These are phyloP conservation scores for Neoarius graeffei DNA, from an alignment of 2,113 vertebrate species.

Conservation along the genomic window DNA sequence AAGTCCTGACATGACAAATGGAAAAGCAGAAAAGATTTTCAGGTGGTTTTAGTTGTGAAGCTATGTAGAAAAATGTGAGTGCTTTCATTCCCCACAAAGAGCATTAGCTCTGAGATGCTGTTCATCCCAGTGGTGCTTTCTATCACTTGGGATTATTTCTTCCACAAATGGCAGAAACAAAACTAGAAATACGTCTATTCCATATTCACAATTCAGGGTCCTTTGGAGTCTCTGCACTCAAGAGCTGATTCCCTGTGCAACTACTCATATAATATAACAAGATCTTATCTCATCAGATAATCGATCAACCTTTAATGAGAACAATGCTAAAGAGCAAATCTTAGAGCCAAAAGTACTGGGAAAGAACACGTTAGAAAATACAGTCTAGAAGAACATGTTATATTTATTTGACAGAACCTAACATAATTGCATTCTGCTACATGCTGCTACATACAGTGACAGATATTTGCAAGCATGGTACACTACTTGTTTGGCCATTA, in stretches of 20 bases:
- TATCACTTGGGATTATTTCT: background rate
- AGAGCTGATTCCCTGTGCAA: background rate
- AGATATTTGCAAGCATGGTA: slow-evolving; percentile 76
- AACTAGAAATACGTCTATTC: background rate
- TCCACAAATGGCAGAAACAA: background rate
- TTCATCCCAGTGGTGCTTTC: background rate
- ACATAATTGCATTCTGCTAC: background rate
- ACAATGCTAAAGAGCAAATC: background rate
- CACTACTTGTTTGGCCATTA: slow-evolving; percentile 72
- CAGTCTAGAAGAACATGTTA: background rate
- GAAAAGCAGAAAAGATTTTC: background rate
- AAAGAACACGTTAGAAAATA: background rate
- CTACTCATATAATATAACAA: background rate
- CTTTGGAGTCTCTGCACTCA: background rate
- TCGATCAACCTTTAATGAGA: background rate
- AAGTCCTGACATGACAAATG: background rate
- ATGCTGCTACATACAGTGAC: background rate
- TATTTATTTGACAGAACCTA: background rate
- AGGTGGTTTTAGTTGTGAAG: background rate
- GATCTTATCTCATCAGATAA: background rate
- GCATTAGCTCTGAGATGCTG: background rate
- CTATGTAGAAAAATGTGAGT: background rate
- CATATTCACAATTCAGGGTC: background rate
- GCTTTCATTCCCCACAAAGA: background rate
- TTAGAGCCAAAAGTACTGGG: background rate